Conservation (phyloP, 2,888 invertebrate genomes). For the Nowickia ferox region DNA sequence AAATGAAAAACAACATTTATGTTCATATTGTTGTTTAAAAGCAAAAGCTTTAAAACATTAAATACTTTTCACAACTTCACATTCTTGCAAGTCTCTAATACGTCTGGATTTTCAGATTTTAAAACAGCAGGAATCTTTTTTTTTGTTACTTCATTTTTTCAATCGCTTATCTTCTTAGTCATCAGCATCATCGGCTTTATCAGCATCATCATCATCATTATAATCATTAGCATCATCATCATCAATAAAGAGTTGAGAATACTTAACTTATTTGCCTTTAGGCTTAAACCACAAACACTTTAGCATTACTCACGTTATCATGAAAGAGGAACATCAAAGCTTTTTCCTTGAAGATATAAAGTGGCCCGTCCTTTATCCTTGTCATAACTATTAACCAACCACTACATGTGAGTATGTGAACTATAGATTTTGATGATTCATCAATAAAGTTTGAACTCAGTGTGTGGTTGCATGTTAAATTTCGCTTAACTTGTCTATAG, state of each 20-base stretch:
- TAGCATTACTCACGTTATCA: constrained; percentile 54
- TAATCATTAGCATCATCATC: too few species aligned
- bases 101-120: not conserved
- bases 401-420: not conserved
- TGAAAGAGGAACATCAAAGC: constrained; percentile 9
- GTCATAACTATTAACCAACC: not conserved
- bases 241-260: constrained; percentile 39
- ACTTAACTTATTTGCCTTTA: constrained; percentile 63
- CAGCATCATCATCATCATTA: constrained; percentile 3
- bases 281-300: constrained; percentile 60
- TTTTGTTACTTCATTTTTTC: not conserved
- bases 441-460: constrained; percentile 62
- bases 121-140: not conserved
- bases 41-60: not conserved
- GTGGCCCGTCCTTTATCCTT: constrained; percentile 10
- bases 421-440: constrained; percentile 56
- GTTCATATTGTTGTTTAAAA: not conserved
- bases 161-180: constrained; percentile 37
- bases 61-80: not conserved
- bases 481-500: constrained; percentile 6
- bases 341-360: not conserved
- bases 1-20: not conserved
- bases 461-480: constrained; percentile 46
- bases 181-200: constrained; percentile 4
- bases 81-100: not conserved